phyloP scores from a whole-genome alignment of 1,140 invertebrate genomes.

The Macrotrachela quadricornifera region DNA sequence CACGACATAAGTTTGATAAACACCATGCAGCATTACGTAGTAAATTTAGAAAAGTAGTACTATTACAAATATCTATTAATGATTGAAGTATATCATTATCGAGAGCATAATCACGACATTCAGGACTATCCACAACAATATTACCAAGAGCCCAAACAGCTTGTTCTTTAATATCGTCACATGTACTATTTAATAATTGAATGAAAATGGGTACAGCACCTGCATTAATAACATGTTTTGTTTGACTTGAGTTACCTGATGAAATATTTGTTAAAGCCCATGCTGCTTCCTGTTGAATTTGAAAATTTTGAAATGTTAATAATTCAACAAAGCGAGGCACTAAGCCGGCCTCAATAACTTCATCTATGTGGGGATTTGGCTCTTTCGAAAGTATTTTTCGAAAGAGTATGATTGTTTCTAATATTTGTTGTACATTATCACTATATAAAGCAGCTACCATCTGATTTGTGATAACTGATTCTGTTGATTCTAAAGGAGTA shows the following conservation, averaged over 20 bases:
- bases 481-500: too few species aligned
- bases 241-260: conserved; percentile 32
- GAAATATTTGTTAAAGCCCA: conserved; percentile 37
- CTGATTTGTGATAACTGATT: too few species aligned
- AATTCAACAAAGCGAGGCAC: conserved; percentile 12
- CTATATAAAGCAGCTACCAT: too few species aligned
- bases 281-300: conserved; percentile 29
- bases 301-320: conserved; percentile 7
- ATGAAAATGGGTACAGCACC: conserved; percentile 28
- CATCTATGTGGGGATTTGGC: conserved; percentile 16
- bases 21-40: conserved; percentile 30
- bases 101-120: conserved; percentile 25
- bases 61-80: conserved; percentile 18
- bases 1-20: conserved; percentile 30
- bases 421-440: too few species aligned
- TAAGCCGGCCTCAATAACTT: conserved; percentile 13
- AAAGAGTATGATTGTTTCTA: conserved; percentile 20
- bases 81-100: conserved; percentile 22
- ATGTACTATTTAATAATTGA: conserved; percentile 15
- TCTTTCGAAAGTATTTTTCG: conserved; percentile 15
- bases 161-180: conserved; percentile 29
- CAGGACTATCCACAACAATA: conserved; percentile 32
- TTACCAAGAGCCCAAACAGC: conserved; percentile 34
- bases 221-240: conserved; percentile 26
- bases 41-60: conserved; percentile 57